Base-by-base conservation (phyloP, 2,888 invertebrate genomes). In the Drosophila robusta region DNA sequence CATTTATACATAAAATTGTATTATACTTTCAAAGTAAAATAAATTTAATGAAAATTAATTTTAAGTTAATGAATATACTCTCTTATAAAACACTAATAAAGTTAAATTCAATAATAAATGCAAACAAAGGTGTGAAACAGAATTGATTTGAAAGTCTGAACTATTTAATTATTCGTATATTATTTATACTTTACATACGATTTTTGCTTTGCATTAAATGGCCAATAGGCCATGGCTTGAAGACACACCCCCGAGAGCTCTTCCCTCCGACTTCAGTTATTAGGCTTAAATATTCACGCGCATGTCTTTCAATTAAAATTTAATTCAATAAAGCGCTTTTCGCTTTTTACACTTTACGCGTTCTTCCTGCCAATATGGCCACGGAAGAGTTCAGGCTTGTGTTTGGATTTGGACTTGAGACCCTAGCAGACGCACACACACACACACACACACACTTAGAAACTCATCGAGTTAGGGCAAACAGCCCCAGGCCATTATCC, bases 261-360 rank as follows among this genome's bases (percentile, higher is more conserved):
- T 29, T 34, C 4, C 12, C 34, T 34, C 12, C 34, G 3, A 34
- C 34, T 12, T 34, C 4, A 1, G 34, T 11, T 7, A 7, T 45
- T 65, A 3, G 7, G 36, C 14, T 45, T 58, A 72, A 83, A 81
- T 85, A 86, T 80, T 76, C 78, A 75, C 55, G 70, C 74, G 58
- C 78, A 77, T 74, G 81, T 80, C 67, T 70, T 87, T 81, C 81
- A 87, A 89, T 89, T 89, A 86, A 85, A 73, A 76, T 84, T 83
- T 89, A 87, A 89, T 89, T 70, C 77, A 84, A 85, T 85, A 81
- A 87, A 90, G 75, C 69, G 70, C 70, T 75, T 80, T 62, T 49
- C 62, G 51, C 39, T 46, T 52, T 65, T 47, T 60, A 42, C 50
- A 18, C 32, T 65, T 50, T 60, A 45, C 50, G 24, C 24, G n/a